These are phyloP conservation scores for Drosophila varians DNA, from an alignment of 1,140 invertebrate species.

Conservation along the genomic window DNA sequence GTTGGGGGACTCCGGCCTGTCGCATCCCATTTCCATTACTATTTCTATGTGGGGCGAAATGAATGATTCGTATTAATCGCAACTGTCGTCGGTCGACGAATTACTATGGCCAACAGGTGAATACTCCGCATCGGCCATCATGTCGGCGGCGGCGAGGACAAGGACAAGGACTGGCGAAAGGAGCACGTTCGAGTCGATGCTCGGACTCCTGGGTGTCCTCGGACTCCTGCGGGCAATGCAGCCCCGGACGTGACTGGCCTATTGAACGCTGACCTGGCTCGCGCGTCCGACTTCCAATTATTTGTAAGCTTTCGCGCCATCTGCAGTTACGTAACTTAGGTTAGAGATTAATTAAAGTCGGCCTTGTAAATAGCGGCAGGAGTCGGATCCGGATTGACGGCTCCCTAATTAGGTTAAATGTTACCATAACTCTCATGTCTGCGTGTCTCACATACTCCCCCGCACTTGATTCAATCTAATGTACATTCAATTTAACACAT, in stretches of 20 bases:
- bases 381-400: constrained; percentile 21
- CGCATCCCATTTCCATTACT: not conserved
- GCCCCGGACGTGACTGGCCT: constrained; percentile 75
- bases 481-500: constrained; percentile 41
- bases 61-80: constrained; percentile 79
- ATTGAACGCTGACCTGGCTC: constrained; percentile 49
- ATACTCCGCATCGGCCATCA: constrained; percentile 84
- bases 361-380: constrained; percentile 67
- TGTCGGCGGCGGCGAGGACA: constrained; percentile 62
- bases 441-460: constrained; percentile 47
- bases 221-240: constrained; percentile 35
- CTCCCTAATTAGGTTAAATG: constrained; percentile 74
- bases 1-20: constrained; percentile 22
- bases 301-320: constrained; percentile 74
- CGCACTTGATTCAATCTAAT: constrained; percentile 37
- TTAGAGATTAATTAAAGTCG: constrained; percentile 79
- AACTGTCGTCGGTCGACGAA: constrained; percentile 63
- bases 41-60: constrained; percentile 37
- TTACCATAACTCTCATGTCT: constrained; percentile 39
- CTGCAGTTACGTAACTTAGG: constrained; percentile 78
- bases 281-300: constrained; percentile 64
- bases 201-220: constrained; percentile 46
- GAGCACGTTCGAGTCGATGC: constrained; percentile 53
- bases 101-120: constrained; percentile 78
- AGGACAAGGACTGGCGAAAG: constrained; percentile 19